A percentile compares a stretch with the other conserved stretches of the same genome.
phyloP scores from a whole-genome alignment of 2,888 invertebrate species.

The Sphaerophoria taeniata region DNA sequence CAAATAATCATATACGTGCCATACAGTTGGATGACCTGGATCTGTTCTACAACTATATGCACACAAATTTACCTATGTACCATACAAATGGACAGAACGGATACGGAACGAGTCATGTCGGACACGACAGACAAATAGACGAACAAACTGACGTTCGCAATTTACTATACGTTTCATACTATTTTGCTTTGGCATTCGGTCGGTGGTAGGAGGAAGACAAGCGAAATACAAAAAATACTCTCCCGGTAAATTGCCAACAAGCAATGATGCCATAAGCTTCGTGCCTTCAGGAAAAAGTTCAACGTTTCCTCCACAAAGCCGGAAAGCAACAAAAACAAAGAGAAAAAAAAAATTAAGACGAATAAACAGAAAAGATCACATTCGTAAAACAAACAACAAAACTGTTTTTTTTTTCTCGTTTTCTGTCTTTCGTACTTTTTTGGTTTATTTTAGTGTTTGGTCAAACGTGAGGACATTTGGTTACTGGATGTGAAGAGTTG shows the following conservation, averaged over 20 bases:
- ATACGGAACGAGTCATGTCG: background rate
- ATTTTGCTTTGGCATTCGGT: constrained; percentile 47
- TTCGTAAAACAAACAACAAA: constrained; percentile 42
- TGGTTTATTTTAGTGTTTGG: constrained; percentile 50
- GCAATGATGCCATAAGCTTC: constrained; percentile 59
- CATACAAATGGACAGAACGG: background rate
- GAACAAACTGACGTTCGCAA: background rate
- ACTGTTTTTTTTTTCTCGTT: constrained; percentile 14
- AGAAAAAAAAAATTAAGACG: constrained; percentile 39
- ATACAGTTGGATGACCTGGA: constrained; percentile 67
- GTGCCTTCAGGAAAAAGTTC: constrained; percentile 53
- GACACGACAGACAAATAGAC: background rate
- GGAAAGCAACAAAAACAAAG: too few relatives aligned
- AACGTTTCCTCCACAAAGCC: constrained; percentile 45
- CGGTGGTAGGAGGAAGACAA: too few relatives aligned
- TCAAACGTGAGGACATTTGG: constrained; percentile 65
- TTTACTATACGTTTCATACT: background rate
- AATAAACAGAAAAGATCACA: constrained; percentile 33
- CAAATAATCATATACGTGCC: constrained; percentile 60
- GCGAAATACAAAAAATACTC: constrained; percentile 58
- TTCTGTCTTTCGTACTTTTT: too few relatives aligned
- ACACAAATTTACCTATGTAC: constrained; percentile 5
- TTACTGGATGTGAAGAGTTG: constrained; percentile 43
- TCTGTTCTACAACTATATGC: constrained; percentile 39
- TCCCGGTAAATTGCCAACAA: constrained; percentile 66